These are phyloP conservation scores for Zonitis immaculata DNA, from an alignment of 2,888 invertebrate species.

Conservation along the genomic window DNA sequence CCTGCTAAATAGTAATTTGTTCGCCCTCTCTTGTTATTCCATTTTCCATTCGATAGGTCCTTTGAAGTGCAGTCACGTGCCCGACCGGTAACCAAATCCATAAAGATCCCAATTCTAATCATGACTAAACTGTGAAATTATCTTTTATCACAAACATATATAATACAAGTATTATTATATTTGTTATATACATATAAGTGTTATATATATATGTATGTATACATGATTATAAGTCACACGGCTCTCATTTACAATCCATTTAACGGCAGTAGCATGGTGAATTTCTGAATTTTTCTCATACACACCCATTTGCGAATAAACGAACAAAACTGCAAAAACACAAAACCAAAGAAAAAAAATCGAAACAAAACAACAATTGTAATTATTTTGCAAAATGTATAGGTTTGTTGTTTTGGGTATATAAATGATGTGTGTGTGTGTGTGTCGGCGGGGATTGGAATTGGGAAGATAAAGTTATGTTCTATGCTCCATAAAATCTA, in stretches of 20 bases:
- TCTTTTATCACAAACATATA: constrained; percentile 11
- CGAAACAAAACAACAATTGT: background rate
- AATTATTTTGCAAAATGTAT: background rate
- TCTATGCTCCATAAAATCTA: constrained; percentile 42
- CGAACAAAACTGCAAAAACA: too few relatives aligned
- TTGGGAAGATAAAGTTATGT: constrained; percentile 42
- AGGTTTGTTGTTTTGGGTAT: constrained; percentile 13
- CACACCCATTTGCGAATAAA: too few relatives aligned
- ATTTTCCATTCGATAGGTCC: background rate
- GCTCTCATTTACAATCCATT: constrained; percentile 26
- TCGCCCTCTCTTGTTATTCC: background rate
- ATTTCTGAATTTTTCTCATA: constrained; percentile 3
- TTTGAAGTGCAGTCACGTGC: constrained; percentile 15
- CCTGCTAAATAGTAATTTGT: background rate
- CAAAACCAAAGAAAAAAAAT: too few relatives aligned
- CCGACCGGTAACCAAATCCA: constrained; percentile 15
- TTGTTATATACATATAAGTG: too few relatives aligned
- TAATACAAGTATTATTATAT: background rate
- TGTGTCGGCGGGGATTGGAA: constrained; percentile 35
- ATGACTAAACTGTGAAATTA: constrained; percentile 18
- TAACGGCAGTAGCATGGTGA: constrained; percentile 20
- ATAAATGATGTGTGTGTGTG: too few relatives aligned
- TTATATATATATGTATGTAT: too few relatives aligned
- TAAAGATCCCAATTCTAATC: constrained; percentile 12
- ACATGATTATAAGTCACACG: too few relatives aligned